Conservation (phyloP, 2,797 vertebrate species). For the Threskiornis aethiopicus region DNA sequence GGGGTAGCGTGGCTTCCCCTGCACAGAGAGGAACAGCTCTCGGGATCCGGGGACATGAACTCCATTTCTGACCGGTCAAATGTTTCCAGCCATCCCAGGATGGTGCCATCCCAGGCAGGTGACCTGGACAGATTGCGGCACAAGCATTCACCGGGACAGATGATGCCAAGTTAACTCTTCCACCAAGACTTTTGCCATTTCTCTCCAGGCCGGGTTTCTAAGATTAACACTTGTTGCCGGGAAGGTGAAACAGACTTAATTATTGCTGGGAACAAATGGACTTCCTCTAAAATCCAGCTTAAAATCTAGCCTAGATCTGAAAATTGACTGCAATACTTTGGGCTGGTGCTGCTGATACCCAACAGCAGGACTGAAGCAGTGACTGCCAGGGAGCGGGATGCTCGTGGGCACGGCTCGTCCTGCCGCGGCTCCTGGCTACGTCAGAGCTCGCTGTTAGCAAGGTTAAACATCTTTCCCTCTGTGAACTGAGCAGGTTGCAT, state of each 20-base stretch:
- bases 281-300: neutral
- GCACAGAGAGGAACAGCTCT: neutral
- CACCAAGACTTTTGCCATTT: neutral
- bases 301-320: neutral
- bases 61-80: slow-evolving; percentile 55
- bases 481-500: rapidly evolving
- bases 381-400: neutral
- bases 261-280: neutral
- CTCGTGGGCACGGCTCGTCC: rapidly evolving
- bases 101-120: neutral
- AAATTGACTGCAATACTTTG: neutral
- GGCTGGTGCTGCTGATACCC: neutral
- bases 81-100: neutral
- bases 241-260: neutral
- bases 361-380: rapidly evolving
- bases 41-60: rapidly evolving
- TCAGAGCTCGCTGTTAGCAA: rapidly evolving
- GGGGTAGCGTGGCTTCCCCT: neutral
- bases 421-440: neutral
- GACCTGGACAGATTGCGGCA: neutral
- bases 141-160: neutral
- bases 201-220: neutral
- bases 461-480: neutral
- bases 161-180: neutral
- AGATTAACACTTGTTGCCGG: neutral